Evolutionary conservation across 2,888 invertebrate genomes (phyloP), one percentile per base, ranked within the genome.

Genomic region (Dinocampus coccinellae): DNA sequence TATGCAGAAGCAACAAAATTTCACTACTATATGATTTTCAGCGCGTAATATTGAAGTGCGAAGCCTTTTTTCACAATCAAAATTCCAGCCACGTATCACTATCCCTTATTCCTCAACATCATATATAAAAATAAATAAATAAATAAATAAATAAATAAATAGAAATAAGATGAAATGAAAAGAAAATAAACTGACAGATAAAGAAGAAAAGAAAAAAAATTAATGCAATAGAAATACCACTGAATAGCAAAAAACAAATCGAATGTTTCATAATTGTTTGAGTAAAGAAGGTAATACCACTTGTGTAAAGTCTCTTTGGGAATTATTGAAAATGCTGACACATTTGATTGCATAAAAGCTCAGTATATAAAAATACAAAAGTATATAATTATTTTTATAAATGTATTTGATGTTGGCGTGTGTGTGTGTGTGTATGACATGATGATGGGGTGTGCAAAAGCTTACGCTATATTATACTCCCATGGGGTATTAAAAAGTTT

Each of bases 401-500:
- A n/a, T 39, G n/a, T 39, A 39, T 39, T 16, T 47, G 9, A 29
- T 29, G 7, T 29, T 29, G 16, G 9, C 16, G 1, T 16, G 9
- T 47, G 2, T 26, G 16, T 55, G 26, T 26, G 29, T 13, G 4
- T 26, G 39, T 58, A 67, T 42, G 67, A 67, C 58, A 67, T 42
- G 20, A 67, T 33, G n/a, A 42, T 47, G 3, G 47, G 47, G 7
- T 67, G 58, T 63, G 22, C 29, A 53, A 61, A 68, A 34, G 36
- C 55, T 53, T 47, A n/a, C 57, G 53, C 52, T n/a, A 29, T 60
- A 60, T 34, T 60, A 53, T 60, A 72, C 55, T 64, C 66, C 72
- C 47, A 29, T 55, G 74, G 71, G 71, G 76, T 75, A 78, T 81
- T 80, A 81, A 83, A 79, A 80, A 83, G 73, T 78, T 79, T 77